phyloP scores from a whole-genome alignment of 2,888 invertebrate species.

The Diarsia mendica region DNA sequence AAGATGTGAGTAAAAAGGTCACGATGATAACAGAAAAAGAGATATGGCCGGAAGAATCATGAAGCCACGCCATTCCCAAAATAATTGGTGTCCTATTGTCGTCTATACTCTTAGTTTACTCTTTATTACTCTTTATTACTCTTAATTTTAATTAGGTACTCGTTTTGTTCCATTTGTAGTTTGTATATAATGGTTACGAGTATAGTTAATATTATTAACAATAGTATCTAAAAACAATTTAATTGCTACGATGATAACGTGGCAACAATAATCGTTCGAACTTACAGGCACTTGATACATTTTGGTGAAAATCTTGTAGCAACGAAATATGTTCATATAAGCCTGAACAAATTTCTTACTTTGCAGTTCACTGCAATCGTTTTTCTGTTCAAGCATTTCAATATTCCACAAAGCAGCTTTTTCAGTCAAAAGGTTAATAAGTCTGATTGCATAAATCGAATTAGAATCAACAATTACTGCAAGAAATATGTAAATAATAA shows the following conservation, averaged over 20 bases:
- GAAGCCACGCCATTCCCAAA: neutral
- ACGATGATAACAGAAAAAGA: neutral
- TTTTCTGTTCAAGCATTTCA: neutral
- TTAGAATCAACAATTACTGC: neutral
- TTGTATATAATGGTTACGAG: too few species aligned
- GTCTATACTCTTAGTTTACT: too few species aligned
- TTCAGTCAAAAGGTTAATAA: neutral
- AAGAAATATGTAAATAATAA: neutral
- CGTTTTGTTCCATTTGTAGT: too few species aligned
- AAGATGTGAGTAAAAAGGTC: neutral
- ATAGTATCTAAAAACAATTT: too few species aligned
- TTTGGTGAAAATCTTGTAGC: neutral
- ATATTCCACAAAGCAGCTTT: neutral
- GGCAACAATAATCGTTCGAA: neutral
- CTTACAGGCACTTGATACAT: neutral
- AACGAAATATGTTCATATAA: neutral
- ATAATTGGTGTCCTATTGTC: neutral
- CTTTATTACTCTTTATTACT: too few species aligned
- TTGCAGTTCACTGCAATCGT: constrained; percentile 1
- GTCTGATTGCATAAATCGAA: neutral
- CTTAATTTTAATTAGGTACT: too few species aligned
- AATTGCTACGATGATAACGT: neutral
- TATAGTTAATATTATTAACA: too few species aligned
- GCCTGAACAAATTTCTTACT: neutral
- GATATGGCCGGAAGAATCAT: neutral